Percentiles rank a stretch among this genome's conserved stretches.
phyloP scores from a whole-genome alignment of 2,113 vertebrate genomes.

The Terrapene triunguis region DNA sequence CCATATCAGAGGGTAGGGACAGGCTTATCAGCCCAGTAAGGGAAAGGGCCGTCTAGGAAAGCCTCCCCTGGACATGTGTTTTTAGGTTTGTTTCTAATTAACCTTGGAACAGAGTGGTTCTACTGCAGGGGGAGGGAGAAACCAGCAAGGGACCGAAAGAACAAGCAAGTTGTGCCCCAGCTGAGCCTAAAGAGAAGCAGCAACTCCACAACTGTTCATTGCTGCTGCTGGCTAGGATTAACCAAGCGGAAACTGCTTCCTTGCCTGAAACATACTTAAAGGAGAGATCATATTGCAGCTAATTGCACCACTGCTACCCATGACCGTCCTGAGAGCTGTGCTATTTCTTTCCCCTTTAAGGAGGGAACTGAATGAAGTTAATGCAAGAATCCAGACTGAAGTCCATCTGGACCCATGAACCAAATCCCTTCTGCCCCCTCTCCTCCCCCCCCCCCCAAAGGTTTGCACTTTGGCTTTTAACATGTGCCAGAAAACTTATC shows the following conservation, averaged over 20 bases:
- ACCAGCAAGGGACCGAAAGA: background rate
- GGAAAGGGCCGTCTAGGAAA: background rate
- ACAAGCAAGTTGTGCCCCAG: background rate
- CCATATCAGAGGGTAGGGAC: background rate
- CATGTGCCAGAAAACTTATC: background rate
- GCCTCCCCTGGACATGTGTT: background rate
- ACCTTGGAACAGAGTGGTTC: background rate
- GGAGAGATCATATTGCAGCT: background rate
- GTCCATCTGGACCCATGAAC: background rate
- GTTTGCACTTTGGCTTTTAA: background rate
- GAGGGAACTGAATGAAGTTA: background rate
- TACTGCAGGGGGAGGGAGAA: background rate
- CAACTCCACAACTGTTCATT: background rate
- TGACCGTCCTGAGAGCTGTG: background rate
- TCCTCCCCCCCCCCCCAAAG: background rate
- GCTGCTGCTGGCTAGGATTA: background rate
- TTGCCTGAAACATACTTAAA: background rate
- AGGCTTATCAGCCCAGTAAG: conserved; percentile 4
- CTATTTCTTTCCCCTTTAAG: background rate
- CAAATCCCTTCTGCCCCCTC: background rate
- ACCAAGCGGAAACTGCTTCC: background rate
- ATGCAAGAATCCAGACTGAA: background rate
- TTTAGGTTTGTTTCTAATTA: background rate
- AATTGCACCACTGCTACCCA: background rate
- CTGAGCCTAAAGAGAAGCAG: background rate